Percentiles rank a stretch among this genome's conserved stretches.
Evolutionary conservation across 2,888 invertebrate species (phyloP).

Genomic region (Hyles lineata): DNA sequence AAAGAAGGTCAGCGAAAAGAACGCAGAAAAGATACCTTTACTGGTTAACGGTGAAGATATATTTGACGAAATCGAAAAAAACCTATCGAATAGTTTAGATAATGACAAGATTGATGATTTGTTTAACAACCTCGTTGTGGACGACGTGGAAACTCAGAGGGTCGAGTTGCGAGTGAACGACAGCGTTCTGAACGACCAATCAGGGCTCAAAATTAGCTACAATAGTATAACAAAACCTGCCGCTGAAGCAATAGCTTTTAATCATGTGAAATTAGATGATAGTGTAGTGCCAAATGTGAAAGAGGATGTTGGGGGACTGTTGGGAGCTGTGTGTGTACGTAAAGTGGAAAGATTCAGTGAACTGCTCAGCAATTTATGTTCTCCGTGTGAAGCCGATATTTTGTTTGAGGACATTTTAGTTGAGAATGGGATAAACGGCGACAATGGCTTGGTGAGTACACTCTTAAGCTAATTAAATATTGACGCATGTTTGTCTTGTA

Average conservation of each 20-base stretch:
- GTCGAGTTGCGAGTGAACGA: constrained; percentile 58
- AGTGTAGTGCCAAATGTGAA: constrained; percentile 77
- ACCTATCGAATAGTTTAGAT: constrained; percentile 61
- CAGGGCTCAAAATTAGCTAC: constrained; percentile 66
- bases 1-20: constrained; percentile 53
- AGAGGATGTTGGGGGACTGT: constrained; percentile 66
- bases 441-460: constrained; percentile 64
- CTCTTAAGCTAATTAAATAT: constrained; percentile 16
- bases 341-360: constrained; percentile 83
- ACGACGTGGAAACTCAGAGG: constrained; percentile 53
- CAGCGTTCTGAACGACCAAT: constrained; percentile 44
- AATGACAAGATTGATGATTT: constrained; percentile 73
- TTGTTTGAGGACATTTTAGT: constrained; percentile 78
- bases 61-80: constrained; percentile 71
- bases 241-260: constrained; percentile 56
- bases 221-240: constrained; percentile 66
- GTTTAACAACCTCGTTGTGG: constrained; percentile 70
- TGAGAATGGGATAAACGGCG: constrained; percentile 73
- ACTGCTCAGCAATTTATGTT: constrained; percentile 80
- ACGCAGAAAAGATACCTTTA: constrained; percentile 50
- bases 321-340: constrained; percentile 80
- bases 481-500: constrained; percentile 22
- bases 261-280: constrained; percentile 64
- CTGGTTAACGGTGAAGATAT: constrained; percentile 68
- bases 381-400: constrained; percentile 77